These are phyloP conservation scores for Zaprionus camerounensis DNA, from an alignment of 1,140 invertebrate species.

Conservation along the genomic window DNA sequence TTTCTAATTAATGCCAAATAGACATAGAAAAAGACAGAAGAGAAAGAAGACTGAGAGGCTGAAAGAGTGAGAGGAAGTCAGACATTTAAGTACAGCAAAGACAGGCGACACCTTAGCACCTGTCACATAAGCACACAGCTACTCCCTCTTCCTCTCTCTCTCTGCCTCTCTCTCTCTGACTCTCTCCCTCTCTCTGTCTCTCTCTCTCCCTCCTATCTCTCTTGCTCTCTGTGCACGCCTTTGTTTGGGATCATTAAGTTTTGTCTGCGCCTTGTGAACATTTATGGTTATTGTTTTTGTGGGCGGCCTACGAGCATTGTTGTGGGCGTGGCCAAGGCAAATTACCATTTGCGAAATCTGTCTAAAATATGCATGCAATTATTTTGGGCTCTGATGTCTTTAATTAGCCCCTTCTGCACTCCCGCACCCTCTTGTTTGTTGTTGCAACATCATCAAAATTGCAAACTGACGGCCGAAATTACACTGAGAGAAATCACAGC, in stretches of 20 bases:
- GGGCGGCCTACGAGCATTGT: neutral
- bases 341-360: constrained; percentile 26
- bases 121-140: constrained; percentile 43
- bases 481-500: neutral
- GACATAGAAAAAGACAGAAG: constrained; percentile 13
- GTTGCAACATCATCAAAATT: constrained; percentile 24
- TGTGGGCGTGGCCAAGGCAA: constrained; percentile 48
- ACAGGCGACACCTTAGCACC: constrained; percentile 71
- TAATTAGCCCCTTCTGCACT: constrained; percentile 26
- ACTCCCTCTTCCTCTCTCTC: neutral
- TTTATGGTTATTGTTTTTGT: constrained; percentile 75
- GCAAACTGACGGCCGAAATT: neutral
- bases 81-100: constrained; percentile 25
- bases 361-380: constrained; percentile 57
- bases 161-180: neutral
- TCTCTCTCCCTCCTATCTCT: neutral
- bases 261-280: constrained; percentile 73
- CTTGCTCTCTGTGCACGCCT: constrained; percentile 13
- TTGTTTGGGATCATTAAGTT: constrained; percentile 76
- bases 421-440: neutral
- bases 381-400: constrained; percentile 25
- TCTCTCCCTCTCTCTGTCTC: neutral
- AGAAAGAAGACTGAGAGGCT: neutral
- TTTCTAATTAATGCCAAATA: constrained; percentile 69
- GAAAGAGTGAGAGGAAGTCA: constrained; percentile 10